Evolutionary conservation across 2,888 invertebrate species (phyloP), one percentile per base, ranked within the genome.

Genomic region (Cryptus armator): DNA sequence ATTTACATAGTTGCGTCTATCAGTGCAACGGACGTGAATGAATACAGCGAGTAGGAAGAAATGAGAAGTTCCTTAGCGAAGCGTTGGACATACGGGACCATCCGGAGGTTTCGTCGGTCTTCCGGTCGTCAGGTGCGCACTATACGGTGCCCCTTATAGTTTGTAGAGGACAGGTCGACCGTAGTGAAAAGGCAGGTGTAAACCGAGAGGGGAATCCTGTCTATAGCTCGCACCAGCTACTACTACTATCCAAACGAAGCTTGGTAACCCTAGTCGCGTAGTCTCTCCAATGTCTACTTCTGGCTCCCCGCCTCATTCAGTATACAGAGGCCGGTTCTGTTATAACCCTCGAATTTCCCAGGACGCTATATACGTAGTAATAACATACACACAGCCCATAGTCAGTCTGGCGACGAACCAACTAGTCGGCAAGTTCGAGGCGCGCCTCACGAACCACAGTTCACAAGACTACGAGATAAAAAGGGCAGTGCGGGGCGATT

Each of bases 121-220:
- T 90, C 91, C 90, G 88, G 88, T 87, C 76, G 89, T 90, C 90
- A 91, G 91, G 91, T 91, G 90, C 84, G 76, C 81, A 24, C n/a
- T 43, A 9, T 37, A 70, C 46, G 64, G 67, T 64, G 56, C 51
- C 71, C 80, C 76, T 84, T 53, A 51, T 43, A 76, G 79, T 70
- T 68, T n/a, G 44, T 62, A 24, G 59, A 68, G 76, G 70, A 76
- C 77, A 53, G 83, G 75, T 74, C 80, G 84, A 78, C 70, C 86
- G 84, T 84, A 81, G 84, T 85, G 90, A 88, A 89, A 90, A 87
- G 89, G 90, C 91, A 91, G 91, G 91, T 91, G 91, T 87, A 87
- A 82, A 68, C 48, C 74, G 62, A 71, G 43, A 70, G 81, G 83
- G 43, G 70, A 59, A 37, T 48, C 75, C 48, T 53, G 32, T 14